Base-by-base conservation (phyloP, 2,113 vertebrate species). In the Megaleporinus macrocephalus region DNA sequence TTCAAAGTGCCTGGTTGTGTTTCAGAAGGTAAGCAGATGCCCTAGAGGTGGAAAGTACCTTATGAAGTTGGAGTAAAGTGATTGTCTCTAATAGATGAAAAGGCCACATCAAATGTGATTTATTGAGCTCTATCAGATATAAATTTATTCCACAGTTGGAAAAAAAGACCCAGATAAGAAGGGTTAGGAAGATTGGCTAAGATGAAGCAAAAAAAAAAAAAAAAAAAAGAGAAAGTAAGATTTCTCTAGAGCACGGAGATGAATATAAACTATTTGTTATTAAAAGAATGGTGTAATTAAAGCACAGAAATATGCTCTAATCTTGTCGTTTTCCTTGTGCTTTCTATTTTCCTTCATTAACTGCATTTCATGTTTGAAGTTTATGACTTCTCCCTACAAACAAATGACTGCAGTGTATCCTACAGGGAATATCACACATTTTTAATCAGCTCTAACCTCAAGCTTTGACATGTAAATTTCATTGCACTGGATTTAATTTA, bases 321-420 rank as follows among this genome's bases (percentile, higher is more conserved):
- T 92, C 87, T 88, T 20, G n/a, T 51, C 55, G 47, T 29, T 85
- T 88, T 66, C 79, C 79, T 59, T n/a, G 12, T 59, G 41, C 66
- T 71, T 76, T 78, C 70, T 82, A 82, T 90, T 89, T 88, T 89
- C 90, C 88, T 92, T 94, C 89, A 91, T 93, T 92, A 91, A 83
- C 69, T 22, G 9, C 65, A 86, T 89, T 93, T 89, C 73, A 88
- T 85, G 88, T 89, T 79, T 90, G 53, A 88, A 88, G 69, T 93
- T 91, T 86, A 89, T 89, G 83, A 76, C 79, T 93, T 91, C 86
- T 88, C 84, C 84, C 88, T 82, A 85, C 88, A 92, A 90, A 90
- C 91, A 92, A 92, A 93, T 92, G 91, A 93, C 63, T 83, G 74
- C 87, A 76, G 80, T 79, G 57, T 85, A 86, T 12, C 83, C 82